These are phyloP conservation scores for Archips crataeganus DNA, from an alignment of 2,888 invertebrate genomes.

Conservation along the genomic window DNA sequence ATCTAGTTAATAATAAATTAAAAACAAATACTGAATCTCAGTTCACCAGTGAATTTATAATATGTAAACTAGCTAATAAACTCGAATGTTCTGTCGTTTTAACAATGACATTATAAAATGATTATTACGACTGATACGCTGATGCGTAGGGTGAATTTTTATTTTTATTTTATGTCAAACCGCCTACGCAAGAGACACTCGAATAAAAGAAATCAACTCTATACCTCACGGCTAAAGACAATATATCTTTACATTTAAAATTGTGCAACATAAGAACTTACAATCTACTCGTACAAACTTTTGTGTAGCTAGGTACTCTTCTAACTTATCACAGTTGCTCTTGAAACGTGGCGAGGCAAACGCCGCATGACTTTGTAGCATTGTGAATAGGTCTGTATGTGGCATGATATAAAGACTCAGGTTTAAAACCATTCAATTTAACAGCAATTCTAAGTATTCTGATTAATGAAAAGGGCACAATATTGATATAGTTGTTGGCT, in stretches of 20 bases:
- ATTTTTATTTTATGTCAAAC: neutral
- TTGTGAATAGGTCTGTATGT: neutral
- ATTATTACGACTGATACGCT: no score
- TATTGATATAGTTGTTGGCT: neutral
- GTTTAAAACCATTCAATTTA: neutral
- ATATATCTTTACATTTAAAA: neutral
- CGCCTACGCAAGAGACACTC: neutral
- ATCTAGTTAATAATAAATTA: neutral
- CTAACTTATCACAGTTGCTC: neutral
- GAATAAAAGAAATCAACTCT: neutral
- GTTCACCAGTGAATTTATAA: neutral
- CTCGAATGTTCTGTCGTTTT: neutral
- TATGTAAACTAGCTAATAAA: neutral
- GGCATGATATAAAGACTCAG: no score
- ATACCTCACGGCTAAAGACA: neutral
- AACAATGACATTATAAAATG: no score
- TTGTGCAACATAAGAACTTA: neutral
- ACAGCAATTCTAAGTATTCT: neutral
- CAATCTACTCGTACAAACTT: no score
- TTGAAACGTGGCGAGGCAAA: neutral
- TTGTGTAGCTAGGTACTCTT: no score
- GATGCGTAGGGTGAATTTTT: no score
- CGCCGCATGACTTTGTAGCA: neutral
- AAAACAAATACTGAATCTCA: neutral
- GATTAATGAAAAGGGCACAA: neutral